Base-by-base conservation (phyloP, 2,797 vertebrate genomes). In the Bovichtus diacanthus region DNA sequence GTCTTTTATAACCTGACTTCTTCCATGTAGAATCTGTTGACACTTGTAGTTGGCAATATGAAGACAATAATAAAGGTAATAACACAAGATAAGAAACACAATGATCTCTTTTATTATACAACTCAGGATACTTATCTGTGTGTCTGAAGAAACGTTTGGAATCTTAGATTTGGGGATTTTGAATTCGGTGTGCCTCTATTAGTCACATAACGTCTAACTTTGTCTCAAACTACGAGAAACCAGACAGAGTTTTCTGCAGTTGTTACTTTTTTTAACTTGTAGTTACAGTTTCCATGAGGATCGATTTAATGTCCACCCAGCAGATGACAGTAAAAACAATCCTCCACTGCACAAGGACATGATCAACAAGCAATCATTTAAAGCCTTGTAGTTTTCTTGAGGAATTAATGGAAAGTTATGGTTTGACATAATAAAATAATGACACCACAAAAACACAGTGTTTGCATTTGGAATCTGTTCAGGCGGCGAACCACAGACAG, bases 31-130 rank as follows among this genome's bases (percentile, higher is more conserved):
- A 34, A 13, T 53, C 47, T 31, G 19, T 39, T 31, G 9, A 39
- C 9, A 47, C 15, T 11, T n/a, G n/a, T n/a, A n/a, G 36, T 15
- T 54, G 23, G 12, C 64, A 71, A 64, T 74, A 47, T 39, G 23
- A n/a, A n/a, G 19, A 44, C 36, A 54, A 29, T 47, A 29, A 58
- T 16, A 44, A 38, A 36, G 0, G 6, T 16, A 51, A 67, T 44
- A 44, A 46, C 38, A 27, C 19, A 47, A 55, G 56, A 62, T 54
- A 61, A 46, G 39, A 38, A 36, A 53, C 19, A 21, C 56, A 69
- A 16, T 27, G 21, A 61, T 41, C 18, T 75, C 15, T 49, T 19
- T 63, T 50, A 12, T 29, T 16, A 47, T 46, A 10, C 6, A 21
- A 3, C 29, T 29, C 36, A 44, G 46, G 16, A 46, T 36, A 19